Evolutionary conservation across 2,888 invertebrate species (phyloP).

Genomic region (Mesodorylaimus sp.): DNA sequence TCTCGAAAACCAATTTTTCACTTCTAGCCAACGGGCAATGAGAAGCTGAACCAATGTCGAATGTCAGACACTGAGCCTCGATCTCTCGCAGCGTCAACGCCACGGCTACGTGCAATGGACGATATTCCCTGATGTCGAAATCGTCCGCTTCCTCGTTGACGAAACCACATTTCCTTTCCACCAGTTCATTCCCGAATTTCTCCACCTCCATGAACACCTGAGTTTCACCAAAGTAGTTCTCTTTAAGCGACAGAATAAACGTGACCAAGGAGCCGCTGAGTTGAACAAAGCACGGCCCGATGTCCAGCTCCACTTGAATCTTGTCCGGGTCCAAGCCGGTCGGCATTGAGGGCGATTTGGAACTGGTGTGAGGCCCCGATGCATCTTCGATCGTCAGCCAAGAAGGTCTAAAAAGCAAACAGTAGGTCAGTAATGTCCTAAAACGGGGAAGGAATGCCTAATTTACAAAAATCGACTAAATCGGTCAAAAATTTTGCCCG

Average conservation of each 20-base stretch:
- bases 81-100: constrained; percentile 85
- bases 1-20: constrained; percentile 84
- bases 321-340: constrained; percentile 63
- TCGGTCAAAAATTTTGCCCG: too few relatives aligned
- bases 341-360: too few relatives aligned
- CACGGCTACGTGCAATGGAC: constrained; percentile 74
- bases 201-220: constrained; percentile 53
- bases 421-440: too few relatives aligned
- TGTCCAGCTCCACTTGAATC: constrained; percentile 75
- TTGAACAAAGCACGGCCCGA: constrained; percentile 74
- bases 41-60: not conserved
- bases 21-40: constrained; percentile 14
- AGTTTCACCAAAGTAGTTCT: constrained; percentile 92
- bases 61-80: constrained; percentile 51
- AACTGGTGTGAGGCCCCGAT: too few relatives aligned
- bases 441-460: too few relatives aligned
- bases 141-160: constrained; percentile 7
- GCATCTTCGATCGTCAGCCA: too few relatives aligned
- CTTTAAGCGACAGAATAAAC: constrained; percentile 41
- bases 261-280: constrained; percentile 77
- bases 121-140: constrained; percentile 70
- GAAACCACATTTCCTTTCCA: not conserved
- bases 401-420: too few relatives aligned
- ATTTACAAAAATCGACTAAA: too few relatives aligned
- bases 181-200: not conserved